Percentiles rank a stretch among this genome's conserved stretches.
phyloP scores from a whole-genome alignment of 2,113 vertebrate genomes.

The Chrysochloris asiatica region DNA sequence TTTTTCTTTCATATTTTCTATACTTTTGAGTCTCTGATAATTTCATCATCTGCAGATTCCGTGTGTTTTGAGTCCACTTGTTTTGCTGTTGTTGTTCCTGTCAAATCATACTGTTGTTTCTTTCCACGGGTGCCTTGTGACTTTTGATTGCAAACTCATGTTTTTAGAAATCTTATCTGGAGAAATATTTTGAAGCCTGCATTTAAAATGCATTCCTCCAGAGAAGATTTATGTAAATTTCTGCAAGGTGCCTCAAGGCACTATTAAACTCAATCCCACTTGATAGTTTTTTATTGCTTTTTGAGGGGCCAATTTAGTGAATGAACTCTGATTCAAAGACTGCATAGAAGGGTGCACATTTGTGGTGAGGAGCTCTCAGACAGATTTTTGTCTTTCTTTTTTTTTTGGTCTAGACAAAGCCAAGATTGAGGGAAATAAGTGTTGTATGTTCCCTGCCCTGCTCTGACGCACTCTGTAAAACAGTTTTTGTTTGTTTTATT shows the following conservation, averaged over 20 bases:
- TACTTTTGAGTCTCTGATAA: no score
- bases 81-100: not conserved
- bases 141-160: not conserved
- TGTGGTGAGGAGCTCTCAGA: not conserved
- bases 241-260: not conserved
- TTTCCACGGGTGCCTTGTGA: not conserved
- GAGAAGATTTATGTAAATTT: conserved; percentile 21
- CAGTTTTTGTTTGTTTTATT: not conserved
- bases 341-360: not conserved
- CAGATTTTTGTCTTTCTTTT: not conserved
- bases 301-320: not conserved
- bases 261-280: not conserved
- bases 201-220: conserved; percentile 16
- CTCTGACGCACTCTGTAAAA: not conserved
- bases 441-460: not conserved
- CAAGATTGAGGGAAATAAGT: not conserved
- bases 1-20: no score
- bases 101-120: not conserved
- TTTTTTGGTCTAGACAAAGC: not conserved
- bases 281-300: not conserved
- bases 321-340: not conserved
- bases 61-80: not conserved
- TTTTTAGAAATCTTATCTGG: not conserved
- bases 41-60: no score
- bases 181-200: conserved; percentile 4